Evolutionary conservation across 2,113 vertebrate genomes (phyloP), one percentile per base, ranked within the genome.

Genomic region (Cepphus grylle): DNA sequence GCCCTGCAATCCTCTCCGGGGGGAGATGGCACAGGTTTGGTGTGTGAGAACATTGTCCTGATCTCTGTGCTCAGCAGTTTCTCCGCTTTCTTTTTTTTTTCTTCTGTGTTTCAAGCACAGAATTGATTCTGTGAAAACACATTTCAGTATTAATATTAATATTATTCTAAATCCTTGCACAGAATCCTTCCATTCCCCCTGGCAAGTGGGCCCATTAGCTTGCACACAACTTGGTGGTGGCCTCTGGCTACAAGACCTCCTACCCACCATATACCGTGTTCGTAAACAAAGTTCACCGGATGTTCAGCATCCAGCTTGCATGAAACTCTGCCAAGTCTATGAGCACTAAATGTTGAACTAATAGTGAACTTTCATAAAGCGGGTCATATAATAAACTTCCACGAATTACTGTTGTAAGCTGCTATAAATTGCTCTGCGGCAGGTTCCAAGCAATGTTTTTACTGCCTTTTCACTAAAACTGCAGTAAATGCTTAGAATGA

Each of bases 331-430:
- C 86, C 94, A 96, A 92, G n/a, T 71, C 69, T 67, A 63, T 45
- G 62, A 86, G 25, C 18, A 26, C 26, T 88, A 67, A 70, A 94
- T n/a, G 82, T 23, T 96, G 94, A 96, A 93, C 85, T 93, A 94
- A 92, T 86, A 83, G 42, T 81, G 88, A 96, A 95, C 92, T 86
- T 96, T 32, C 61, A 93, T 88, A 76, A 63, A 93, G 92, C 2
- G 1, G 76, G 80, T 91, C 90, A 86, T 71, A 67, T 29, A 90
- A 95, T 86, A 83, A 96, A 92, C 38, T 63, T 79, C 47, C 80
- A 81, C 74, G 63, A 93, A 63, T 94, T 96, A 78, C 76, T 38
- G n/a, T 59, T 79, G n/a, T 61, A 94, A 88, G 63, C 47, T 74
- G 79, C 65, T 90, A 67, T 92, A 94, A 96, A 93, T 96, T 93